Evolutionary conservation across 2,797 vertebrate genomes (phyloP).

Genomic region (Varecia variegata): DNA sequence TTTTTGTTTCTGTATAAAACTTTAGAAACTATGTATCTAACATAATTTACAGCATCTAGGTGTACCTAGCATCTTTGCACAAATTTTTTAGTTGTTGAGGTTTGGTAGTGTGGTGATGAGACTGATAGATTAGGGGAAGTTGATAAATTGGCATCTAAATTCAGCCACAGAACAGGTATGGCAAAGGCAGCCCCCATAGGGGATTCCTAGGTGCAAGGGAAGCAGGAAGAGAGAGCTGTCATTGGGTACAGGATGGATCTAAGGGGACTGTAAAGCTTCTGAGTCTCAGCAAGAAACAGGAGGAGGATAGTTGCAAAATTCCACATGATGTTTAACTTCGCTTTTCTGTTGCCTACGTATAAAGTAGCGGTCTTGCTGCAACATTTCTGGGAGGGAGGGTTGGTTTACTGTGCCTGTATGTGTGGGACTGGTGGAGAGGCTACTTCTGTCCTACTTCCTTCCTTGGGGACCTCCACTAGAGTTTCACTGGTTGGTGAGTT

Average conservation of each 20-base stretch:
- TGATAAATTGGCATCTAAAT: background rate
- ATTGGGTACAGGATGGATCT: background rate
- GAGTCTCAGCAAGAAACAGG: background rate
- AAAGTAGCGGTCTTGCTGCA: background rate
- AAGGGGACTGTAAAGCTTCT: background rate
- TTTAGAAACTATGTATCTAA: background rate
- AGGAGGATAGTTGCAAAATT: background rate
- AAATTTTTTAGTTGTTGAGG: background rate
- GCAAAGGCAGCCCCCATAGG: background rate
- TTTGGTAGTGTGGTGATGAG: background rate
- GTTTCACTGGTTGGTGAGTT: background rate
- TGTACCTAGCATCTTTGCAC: background rate
- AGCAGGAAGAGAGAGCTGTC: background rate
- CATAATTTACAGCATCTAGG: background rate
- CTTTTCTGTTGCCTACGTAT: background rate
- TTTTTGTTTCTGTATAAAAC: background rate
- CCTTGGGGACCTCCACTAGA: background rate
- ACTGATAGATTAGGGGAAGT: background rate
- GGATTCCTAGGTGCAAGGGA: background rate
- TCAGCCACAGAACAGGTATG: background rate
- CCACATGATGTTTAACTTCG: no score
- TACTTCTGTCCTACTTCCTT: background rate
- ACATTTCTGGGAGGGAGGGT: background rate
- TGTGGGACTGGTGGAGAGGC: accelerated
- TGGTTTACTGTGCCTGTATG: background rate